Evolutionary conservation across 2,797 vertebrate species (phyloP).

Genomic region (Gouania willdenowi): DNA sequence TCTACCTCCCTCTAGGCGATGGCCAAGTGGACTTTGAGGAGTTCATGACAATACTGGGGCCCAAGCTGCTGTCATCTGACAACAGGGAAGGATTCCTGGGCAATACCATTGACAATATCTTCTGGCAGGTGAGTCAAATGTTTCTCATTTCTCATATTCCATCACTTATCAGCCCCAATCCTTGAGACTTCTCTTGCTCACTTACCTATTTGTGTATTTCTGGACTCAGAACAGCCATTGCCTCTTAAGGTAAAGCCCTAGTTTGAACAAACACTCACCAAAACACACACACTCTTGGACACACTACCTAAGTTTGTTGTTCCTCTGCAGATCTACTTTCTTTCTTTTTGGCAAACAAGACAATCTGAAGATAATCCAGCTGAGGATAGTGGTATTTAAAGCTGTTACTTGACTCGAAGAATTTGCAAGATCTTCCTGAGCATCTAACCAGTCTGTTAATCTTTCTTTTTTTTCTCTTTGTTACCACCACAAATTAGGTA

Average conservation of each 20-base stretch:
- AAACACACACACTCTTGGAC: conserved; percentile 10
- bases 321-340: conserved; percentile 24
- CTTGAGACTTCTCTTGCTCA: conserved; percentile 2
- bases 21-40: conserved; percentile 96
- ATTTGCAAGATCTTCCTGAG: too few species aligned
- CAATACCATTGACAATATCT: conserved; percentile 95
- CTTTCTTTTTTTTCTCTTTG: too few species aligned
- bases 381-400: conserved; percentile 27
- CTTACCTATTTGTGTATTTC: conserved; percentile 12
- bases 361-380: conserved; percentile 41
- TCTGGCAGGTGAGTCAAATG: conserved; percentile 95
- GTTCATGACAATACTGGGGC: conserved; percentile 96
- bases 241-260: conserved; percentile 40
- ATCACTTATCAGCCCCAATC: conserved; percentile 24
- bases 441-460: too few species aligned
- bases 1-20: conserved; percentile 72
- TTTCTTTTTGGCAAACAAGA: conserved; percentile 19
- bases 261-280: conserved; percentile 24
- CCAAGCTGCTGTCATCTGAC: conserved; percentile 90
- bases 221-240: conserved; percentile 38
- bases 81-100: conserved; percentile 92
- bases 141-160: conserved; percentile 13
- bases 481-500: too few species aligned
- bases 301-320: conserved; percentile 14
- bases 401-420: too few species aligned